Evolutionary conservation across 2,888 invertebrate genomes (phyloP).

Genomic region (Pheosia gnoma): DNA sequence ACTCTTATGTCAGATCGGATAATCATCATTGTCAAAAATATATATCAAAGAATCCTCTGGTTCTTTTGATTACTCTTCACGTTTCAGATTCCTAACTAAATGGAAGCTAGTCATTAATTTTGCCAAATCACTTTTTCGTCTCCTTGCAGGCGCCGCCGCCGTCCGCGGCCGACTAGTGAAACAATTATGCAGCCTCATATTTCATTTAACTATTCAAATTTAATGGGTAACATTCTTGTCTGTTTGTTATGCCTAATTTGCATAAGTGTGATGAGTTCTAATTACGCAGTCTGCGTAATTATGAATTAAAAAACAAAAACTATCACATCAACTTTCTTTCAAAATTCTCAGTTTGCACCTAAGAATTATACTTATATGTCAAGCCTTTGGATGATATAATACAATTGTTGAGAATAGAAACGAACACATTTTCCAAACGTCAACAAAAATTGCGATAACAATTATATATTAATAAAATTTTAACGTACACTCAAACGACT

Average conservation of each 20-base stretch:
- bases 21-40: no score
- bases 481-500: no score
- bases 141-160: slow-evolving; percentile 49
- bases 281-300: background rate
- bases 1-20: no score
- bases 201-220: slow-evolving; percentile 52
- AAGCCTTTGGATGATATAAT: no score
- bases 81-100: slow-evolving; percentile 53
- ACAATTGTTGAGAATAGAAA: no score
- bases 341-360: no score
- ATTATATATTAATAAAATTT: no score
- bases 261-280: background rate
- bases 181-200: slow-evolving; percentile 54
- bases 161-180: slow-evolving; percentile 37
- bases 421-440: no score
- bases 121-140: slow-evolving; percentile 66
- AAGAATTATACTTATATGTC: no score
- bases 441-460: no score
- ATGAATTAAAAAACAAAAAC: background rate
- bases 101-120: slow-evolving; percentile 61
- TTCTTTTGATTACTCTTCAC: slow-evolving; percentile 25
- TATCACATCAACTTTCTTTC: no score
- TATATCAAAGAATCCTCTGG: slow-evolving; percentile 16
- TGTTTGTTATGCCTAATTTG: background rate
- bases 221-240: slow-evolving; percentile 16